These are phyloP conservation scores for Lonchura striata DNA, from an alignment of 2,113 vertebrate species.

Conservation along the genomic window DNA sequence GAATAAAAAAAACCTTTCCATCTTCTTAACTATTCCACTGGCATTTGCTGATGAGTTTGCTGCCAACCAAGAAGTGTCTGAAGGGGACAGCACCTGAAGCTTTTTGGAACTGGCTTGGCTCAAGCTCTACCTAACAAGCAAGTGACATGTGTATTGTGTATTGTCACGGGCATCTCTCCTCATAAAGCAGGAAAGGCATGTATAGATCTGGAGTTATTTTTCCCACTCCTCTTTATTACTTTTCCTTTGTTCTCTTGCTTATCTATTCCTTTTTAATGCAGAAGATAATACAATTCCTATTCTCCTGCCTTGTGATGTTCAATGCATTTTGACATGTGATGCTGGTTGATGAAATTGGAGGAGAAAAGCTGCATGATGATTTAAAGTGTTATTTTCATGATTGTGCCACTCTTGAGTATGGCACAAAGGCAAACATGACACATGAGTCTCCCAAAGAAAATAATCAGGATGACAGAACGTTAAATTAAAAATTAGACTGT, in stretches of 20 bases:
- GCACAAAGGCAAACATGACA: slow-evolving; percentile 59
- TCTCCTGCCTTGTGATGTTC: slow-evolving; percentile 51
- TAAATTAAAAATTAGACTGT: slow-evolving; percentile 70
- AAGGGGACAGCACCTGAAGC: slow-evolving; percentile 65
- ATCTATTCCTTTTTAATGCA: slow-evolving; percentile 56
- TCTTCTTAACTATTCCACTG: slow-evolving; percentile 54
- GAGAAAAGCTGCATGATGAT: slow-evolving; percentile 65
- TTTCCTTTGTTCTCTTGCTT: slow-evolving; percentile 52
- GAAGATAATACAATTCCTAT: slow-evolving; percentile 56
- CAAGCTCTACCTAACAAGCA: slow-evolving; percentile 10
- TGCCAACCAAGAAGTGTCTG: slow-evolving; percentile 46
- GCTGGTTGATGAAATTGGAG: slow-evolving; percentile 60
- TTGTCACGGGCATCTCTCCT: slow-evolving; percentile 13
- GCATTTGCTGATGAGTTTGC: slow-evolving; percentile 48
- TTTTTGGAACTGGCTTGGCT: slow-evolving; percentile 49
- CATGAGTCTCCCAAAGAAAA: slow-evolving; percentile 53
- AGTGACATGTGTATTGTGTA: slow-evolving; percentile 50
- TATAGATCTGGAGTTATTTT: slow-evolving; percentile 51
- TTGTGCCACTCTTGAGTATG: slow-evolving; percentile 50
- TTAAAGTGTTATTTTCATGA: slow-evolving; percentile 66
- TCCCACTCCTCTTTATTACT: slow-evolving; percentile 21
- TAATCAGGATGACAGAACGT: slow-evolving; percentile 60
- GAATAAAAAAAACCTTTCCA: slow-evolving; percentile 43
- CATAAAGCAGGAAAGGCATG: slow-evolving; percentile 14
- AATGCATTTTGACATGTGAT: slow-evolving; percentile 65